A percentile compares a stretch with the other conserved stretches of the same genome.
phyloP scores from a whole-genome alignment of 1,140 invertebrate species.

The Drosophila bocki region DNA sequence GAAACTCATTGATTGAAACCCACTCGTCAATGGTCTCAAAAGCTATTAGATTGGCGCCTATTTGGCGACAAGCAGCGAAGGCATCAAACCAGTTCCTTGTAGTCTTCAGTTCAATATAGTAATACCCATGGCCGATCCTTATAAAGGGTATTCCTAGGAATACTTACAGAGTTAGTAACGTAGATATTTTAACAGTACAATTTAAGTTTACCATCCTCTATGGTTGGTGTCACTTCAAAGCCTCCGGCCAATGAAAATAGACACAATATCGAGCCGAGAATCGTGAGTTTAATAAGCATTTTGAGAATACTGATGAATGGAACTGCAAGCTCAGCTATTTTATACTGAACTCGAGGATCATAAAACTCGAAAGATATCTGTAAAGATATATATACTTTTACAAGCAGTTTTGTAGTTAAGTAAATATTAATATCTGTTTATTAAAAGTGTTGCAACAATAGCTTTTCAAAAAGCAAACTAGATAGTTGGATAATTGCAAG shows the following conservation, averaged over 20 bases:
- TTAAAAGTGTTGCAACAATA: not conserved
- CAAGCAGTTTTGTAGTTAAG: not conserved
- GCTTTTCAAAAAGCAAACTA: not conserved
- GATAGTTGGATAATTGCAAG: too few species aligned
- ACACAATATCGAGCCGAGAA: not conserved
- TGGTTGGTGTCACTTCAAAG: not conserved
- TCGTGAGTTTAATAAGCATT: not conserved
- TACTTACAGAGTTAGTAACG: not conserved
- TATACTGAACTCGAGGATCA: not conserved
- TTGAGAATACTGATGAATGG: not conserved
- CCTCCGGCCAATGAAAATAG: not conserved
- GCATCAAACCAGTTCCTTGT: conserved; percentile 31
- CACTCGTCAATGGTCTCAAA: conserved; percentile 30
- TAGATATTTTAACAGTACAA: not conserved
- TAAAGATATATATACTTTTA: not conserved
- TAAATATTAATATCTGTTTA: not conserved
- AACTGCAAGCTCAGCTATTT: not conserved
- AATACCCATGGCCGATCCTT: conserved; percentile 25
- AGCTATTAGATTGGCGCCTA: not conserved
- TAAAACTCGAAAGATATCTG: not conserved
- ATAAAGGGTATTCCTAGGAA: not conserved
- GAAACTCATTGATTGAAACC: conserved; percentile 13
- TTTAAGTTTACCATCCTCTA: not conserved
- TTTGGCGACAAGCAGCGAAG: conserved; percentile 16
- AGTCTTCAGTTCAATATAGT: conserved; percentile 11